Evolutionary conservation across 2,113 vertebrate genomes (phyloP).

Genomic region (Seriola aureovittata): DNA sequence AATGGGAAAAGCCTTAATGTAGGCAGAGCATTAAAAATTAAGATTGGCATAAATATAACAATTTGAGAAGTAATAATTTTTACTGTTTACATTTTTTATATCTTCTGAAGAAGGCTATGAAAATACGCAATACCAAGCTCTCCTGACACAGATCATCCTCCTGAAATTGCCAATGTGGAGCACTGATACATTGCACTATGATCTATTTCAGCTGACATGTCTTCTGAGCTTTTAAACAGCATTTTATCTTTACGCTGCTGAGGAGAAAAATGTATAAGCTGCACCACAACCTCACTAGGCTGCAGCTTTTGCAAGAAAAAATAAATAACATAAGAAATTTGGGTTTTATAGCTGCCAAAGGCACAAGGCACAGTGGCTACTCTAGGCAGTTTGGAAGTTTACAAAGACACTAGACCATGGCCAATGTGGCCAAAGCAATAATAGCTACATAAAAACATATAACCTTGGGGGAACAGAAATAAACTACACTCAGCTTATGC

Average conservation of each 20-base stretch:
- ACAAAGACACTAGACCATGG: constrained; percentile 38
- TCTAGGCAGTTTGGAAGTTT: constrained; percentile 23
- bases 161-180: constrained; percentile 38
- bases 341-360: constrained; percentile 24
- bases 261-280: constrained; percentile 37
- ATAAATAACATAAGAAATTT: constrained; percentile 26
- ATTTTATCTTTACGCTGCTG: constrained; percentile 41
- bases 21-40: too few species aligned
- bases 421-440: constrained; percentile 24
- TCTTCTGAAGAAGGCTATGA: constrained; percentile 3
- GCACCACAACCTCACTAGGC: neutral
- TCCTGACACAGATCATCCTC: constrained; percentile 35
- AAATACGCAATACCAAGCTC: constrained; percentile 9
- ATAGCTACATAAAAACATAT: constrained; percentile 32
- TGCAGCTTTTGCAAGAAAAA: neutral
- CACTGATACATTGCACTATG: neutral
- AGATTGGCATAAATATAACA: too few species aligned
- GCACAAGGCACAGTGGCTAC: constrained; percentile 13
- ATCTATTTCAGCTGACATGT: constrained; percentile 48
- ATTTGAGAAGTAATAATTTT: constrained; percentile 1
- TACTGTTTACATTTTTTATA: constrained; percentile 3
- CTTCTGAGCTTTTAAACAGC: constrained; percentile 45
- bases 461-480: constrained; percentile 17
- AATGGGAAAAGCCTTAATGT: too few species aligned
- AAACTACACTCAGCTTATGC: neutral